Conservation (phyloP, 2,888 invertebrate species). For the Dilophus febrilis region DNA sequence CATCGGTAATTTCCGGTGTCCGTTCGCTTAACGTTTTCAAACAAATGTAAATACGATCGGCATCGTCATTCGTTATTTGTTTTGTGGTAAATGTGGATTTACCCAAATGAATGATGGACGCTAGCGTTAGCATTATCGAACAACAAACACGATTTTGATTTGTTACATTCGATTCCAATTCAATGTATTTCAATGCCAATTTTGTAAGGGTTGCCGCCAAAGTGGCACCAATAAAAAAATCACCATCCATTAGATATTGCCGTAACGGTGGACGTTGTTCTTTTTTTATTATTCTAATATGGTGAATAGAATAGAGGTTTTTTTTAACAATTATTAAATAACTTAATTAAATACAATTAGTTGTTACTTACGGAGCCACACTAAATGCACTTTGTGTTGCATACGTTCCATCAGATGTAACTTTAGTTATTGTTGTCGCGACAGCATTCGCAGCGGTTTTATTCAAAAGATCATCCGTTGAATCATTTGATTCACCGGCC, state of each 20-base stretch:
- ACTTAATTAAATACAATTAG: too few relatives aligned
- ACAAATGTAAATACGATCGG: slow-evolving; percentile 74
- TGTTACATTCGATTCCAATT: slow-evolving; percentile 27
- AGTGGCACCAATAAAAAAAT: slow-evolving; percentile 90
- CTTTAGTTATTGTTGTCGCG: slow-evolving; percentile 30
- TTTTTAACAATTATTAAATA: background rate
- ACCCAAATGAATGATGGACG: slow-evolving; percentile 72
- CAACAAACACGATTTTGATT: slow-evolving; percentile 45
- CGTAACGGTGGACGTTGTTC: slow-evolving; percentile 65
- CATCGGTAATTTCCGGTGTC: slow-evolving; percentile 45
- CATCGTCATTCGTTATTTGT: slow-evolving; percentile 89
- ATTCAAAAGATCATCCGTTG: slow-evolving; percentile 27
- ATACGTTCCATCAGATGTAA: slow-evolving; percentile 98
- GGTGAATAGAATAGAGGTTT: too few relatives aligned
- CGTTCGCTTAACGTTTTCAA: slow-evolving; percentile 54
- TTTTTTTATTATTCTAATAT: slow-evolving; percentile 39
- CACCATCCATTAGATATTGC: slow-evolving; percentile 80
- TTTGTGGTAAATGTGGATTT: slow-evolving; percentile 53
- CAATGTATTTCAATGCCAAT: slow-evolving; percentile 57
- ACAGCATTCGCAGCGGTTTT: slow-evolving; percentile 21
- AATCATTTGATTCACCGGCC: slow-evolving; percentile 40
- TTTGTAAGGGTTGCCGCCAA: slow-evolving; percentile 83
- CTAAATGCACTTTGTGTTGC: slow-evolving; percentile 97
- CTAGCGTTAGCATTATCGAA: slow-evolving; percentile 75
- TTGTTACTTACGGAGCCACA: slow-evolving; percentile 45